phyloP scores from a whole-genome alignment of 2,888 invertebrate species.

The Sipunculus nudus region DNA sequence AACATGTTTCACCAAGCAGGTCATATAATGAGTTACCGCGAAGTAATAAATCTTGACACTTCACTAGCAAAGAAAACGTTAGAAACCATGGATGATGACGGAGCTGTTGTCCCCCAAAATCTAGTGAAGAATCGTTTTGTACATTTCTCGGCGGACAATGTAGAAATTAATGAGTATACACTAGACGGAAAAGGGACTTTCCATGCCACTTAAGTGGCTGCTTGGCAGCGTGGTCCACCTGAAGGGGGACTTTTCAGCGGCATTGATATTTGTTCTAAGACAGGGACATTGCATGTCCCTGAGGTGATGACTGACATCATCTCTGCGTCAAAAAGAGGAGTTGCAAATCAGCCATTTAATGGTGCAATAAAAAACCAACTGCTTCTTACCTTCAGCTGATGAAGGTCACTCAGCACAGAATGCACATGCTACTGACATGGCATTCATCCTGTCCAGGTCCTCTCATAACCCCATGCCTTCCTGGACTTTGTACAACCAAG shows the following conservation, averaged over 20 bases:
- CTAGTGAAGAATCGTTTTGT: background rate
- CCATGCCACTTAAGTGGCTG: too few relatives aligned
- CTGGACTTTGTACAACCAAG: too few relatives aligned
- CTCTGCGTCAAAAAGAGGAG: too few relatives aligned
- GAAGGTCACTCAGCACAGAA: too few relatives aligned
- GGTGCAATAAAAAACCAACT: too few relatives aligned
- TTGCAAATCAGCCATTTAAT: too few relatives aligned
- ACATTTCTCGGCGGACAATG: background rate
- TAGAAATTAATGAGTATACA: background rate
- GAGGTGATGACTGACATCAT: too few relatives aligned
- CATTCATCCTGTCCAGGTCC: too few relatives aligned
- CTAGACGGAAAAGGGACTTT: background rate
- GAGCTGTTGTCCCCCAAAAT: background rate
- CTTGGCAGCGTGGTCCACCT: background rate
- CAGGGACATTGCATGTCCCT: background rate
- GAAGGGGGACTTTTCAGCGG: background rate
- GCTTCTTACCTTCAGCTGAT: too few relatives aligned
- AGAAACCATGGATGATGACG: background rate
- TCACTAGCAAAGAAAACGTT: conserved; percentile 9
- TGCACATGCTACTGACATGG: too few relatives aligned
- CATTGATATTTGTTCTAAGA: background rate
- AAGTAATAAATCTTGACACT: conserved; percentile 13
- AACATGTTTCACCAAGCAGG: conserved; percentile 16
- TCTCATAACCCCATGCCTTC: too few relatives aligned
- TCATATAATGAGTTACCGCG: conserved; percentile 13